These are phyloP conservation scores for Metalampra italica DNA, from an alignment of 2,888 invertebrate genomes.

Conservation along the genomic window DNA sequence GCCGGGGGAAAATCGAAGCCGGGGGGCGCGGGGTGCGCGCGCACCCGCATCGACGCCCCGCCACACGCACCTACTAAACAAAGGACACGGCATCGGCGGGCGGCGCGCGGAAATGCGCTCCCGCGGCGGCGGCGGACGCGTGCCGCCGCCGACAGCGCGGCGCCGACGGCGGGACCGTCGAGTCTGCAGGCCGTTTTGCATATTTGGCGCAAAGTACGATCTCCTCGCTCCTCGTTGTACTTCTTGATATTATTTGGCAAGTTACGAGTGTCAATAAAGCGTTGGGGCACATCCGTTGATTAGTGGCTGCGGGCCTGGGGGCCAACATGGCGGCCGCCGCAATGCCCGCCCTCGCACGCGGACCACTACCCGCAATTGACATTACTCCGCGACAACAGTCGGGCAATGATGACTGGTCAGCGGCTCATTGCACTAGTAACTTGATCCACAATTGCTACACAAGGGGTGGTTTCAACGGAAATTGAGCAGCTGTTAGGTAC, in stretches of 20 bases:
- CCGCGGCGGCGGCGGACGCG: background rate
- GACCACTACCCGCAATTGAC: constrained; percentile 49
- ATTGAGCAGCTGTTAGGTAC: no score
- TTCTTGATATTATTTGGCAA: background rate
- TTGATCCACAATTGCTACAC: background rate
- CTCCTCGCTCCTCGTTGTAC: background rate
- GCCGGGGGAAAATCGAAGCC: constrained; percentile 63
- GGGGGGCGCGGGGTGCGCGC: constrained; percentile 63
- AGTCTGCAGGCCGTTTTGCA: background rate
- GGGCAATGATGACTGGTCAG: constrained; percentile 8
- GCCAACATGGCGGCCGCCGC: constrained; percentile 21
- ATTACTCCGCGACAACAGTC: constrained; percentile 47
- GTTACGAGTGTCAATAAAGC: background rate
- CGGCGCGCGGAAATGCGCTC: constrained; percentile 1
- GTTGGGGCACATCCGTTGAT: constrained; percentile 9
- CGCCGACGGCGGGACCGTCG: background rate
- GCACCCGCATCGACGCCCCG: constrained; percentile 58
- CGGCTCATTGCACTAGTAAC: background rate
- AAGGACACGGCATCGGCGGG: constrained; percentile 3
- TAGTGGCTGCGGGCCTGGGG: constrained; percentile 5
- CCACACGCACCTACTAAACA: constrained; percentile 17
- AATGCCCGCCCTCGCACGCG: constrained; percentile 34
- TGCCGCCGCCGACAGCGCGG: constrained; percentile 1
- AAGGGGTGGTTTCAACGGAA: no score
- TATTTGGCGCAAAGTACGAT: background rate